Evolutionary conservation across 1,140 invertebrate species (phyloP), one percentile per base, ranked within the genome.

Genomic region (Trinorchestia longiramus): DNA sequence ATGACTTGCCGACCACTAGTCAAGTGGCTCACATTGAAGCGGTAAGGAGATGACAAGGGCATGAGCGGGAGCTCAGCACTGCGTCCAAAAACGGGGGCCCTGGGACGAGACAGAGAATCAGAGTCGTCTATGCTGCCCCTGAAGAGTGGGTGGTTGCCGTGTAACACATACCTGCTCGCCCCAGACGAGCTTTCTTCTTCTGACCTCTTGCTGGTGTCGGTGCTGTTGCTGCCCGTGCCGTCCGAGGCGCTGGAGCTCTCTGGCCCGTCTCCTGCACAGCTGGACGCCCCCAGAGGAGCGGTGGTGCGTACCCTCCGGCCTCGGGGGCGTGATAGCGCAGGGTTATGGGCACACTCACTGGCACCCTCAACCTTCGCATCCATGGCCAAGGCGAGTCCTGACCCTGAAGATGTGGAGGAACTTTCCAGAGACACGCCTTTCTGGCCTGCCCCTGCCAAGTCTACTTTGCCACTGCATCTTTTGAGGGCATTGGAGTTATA

Each of bases 301-400:
- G 88, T 43, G 0, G 88, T 43, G 36, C 88, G 88, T 0, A 43
- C 43, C 43, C 43, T 42, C 36, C 88, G 8, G 4, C 88, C 88
- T 90, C 88, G 8, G 3, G 88, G 11, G 8, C 88, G 88, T 8
- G 41, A 8, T 36, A 87, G 40, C 62, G 62, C 62, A 77, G 62
- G 62, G 62, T 77, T 77, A 28, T 15, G 62, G 28, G 62, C 1
- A 36, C 62, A 77, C 62, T 77, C 62, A 41, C 88, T 42, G 41
- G 1, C 15, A 41, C 43, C 41, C n/a, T 90, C 88, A 90, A 41
- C 41, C 43, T 90, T 90, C 15, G 88, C n/a, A 96, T 98, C 98
- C 47, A 98, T 97, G 77, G 98, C 97, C 8, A 98, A 98, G 88
- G 98, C 98, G 0, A 98, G 97, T 28, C 97, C 98, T 4, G 98